Base-by-base conservation (phyloP, 1,140 invertebrate genomes). In the Bombus haemorrhoidalis region DNA sequence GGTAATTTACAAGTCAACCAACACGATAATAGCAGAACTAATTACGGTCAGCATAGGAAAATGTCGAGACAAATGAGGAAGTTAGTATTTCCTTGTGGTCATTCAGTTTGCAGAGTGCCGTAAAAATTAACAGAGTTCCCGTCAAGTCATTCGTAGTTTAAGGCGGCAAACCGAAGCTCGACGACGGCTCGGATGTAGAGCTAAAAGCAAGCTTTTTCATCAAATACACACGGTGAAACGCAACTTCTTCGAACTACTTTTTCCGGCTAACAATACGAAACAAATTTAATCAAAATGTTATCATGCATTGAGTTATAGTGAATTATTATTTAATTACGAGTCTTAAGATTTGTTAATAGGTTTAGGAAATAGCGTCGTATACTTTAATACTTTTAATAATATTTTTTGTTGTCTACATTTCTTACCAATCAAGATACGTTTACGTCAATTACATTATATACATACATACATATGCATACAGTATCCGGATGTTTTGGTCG, bases 121-220 rank as follows among this genome's bases (percentile, higher is more conserved):
- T 69, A 76, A 86, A 89, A 89, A 89, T 89, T 89, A 89, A 89
- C 87, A 86, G 87, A 89, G 76, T 86, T 85, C 71, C 84, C 32
- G 78, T 81, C 80, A 78, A 89, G 84, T 89, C 64, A 39, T 53
- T 53, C 72, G 57, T 68, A 37, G 62, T 53, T 75, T 71, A 37
- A 57, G n/a, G 64, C 28, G 32, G 59, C 57, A 41, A 77, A 83
- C 83, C 53, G 41, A 62, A 73, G 62, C 76, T 85, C 39, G 25
- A 15, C 13, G 15, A 47, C 15, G 43, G 0, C 43, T 47, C 43
- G 25, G 25, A 34, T 57, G 39, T 41, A 15, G 43, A 32, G 62
- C 64, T 75, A 10, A 34, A 37, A 76, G 83, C 41, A 85, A 64
- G 85, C 53, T 77, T 77, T 78, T 9, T 37, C 53, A 62, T 87